These are phyloP conservation scores for Ochotona curzoniae DNA, from an alignment of 2,113 vertebrate species.

Conservation along the genomic window DNA sequence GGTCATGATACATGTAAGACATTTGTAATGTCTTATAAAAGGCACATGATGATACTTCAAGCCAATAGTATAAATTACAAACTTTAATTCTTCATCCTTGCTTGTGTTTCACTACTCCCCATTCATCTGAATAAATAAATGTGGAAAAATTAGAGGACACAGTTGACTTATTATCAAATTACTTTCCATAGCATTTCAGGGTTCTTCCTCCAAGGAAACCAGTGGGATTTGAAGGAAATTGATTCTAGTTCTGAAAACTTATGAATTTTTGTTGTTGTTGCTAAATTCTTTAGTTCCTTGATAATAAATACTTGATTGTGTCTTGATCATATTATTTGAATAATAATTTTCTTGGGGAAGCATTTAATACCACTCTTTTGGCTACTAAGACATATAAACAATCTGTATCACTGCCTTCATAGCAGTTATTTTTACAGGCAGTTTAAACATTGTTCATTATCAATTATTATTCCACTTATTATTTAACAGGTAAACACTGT, in stretches of 20 bases:
- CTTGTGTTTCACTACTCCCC: background rate
- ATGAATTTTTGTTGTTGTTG: background rate
- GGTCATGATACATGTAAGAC: background rate
- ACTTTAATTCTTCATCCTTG: background rate
- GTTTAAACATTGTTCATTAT: background rate
- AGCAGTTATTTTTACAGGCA: background rate
- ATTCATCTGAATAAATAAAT: background rate
- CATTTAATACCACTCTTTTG: background rate
- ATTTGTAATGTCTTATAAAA: background rate
- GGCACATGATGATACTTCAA: background rate
- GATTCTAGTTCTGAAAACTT: background rate
- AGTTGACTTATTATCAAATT: background rate
- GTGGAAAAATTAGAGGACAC: background rate
- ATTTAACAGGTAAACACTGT: background rate
- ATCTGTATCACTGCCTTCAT: background rate
- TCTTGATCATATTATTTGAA: background rate
- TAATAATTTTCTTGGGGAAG: background rate
- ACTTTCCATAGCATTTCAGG: background rate
- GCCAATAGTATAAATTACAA: background rate
- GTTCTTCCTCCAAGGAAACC: background rate
- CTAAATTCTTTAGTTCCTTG: background rate
- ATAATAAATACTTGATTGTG: background rate
- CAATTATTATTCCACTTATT: background rate
- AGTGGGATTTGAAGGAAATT: background rate
- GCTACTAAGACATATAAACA: background rate